Evolutionary conservation across 2,113 vertebrate species (phyloP), one percentile per base, ranked within the genome.

Genomic region (Ptyas mucosa): DNA sequence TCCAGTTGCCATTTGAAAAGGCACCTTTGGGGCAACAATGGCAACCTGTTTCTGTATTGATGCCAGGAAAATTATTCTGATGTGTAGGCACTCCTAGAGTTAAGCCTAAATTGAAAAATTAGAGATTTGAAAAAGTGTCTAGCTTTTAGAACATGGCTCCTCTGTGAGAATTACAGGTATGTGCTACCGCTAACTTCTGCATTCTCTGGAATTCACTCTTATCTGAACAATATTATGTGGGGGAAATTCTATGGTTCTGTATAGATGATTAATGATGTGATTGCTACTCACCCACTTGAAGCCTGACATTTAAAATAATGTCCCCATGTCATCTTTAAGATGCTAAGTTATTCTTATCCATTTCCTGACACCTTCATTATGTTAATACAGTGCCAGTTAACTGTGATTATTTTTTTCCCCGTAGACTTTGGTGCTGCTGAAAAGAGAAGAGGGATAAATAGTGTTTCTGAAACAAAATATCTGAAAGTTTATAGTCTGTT

Each of bases 301-400:
- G 75, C 14, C 8, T 97, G 95, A 91, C 94, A 96, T 96, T 94
- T 96, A 89, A 95, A 96, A 95, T 94, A 24, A 86, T 64, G 46
- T 69, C 93, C 91, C 91, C 92, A 20, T 93, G 91, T 94, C 94
- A 91, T 93, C 85, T 94, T 94, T 85, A 93, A 96, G 58, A 26
- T 93, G 91, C 93, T 0, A 94, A 93, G 93, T 89, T 94, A 49
- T 95, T 93, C 51, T 94, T 26, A 94, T 91, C 85, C 88, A 89
- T 91, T 96, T 96, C 91, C 93, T 88, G 88, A 43, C 86, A 57
- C 91, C 51, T 95, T 95, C 93, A 89, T 54, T 29, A 15, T 85
- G 93, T 54, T 93, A 54, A 91, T 15, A 57, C 85, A 69, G 52
- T 94, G 29, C 88, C 43, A 87, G 43, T 91, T 58, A 94, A 91